Evolutionary conservation across 2,888 invertebrate genomes (phyloP).

Genomic region (Synergus itoensis): DNA sequence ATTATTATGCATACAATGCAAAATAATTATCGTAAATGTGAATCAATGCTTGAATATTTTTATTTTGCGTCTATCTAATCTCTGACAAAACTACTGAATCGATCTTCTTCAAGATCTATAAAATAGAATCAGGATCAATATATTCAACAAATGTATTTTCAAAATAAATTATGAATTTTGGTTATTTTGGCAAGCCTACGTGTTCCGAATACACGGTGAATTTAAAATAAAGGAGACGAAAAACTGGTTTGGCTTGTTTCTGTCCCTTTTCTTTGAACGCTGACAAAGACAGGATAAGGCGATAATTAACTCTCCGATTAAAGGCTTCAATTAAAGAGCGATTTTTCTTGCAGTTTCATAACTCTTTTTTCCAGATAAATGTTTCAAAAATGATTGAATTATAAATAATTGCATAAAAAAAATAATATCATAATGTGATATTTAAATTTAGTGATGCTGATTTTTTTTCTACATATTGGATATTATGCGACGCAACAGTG

Average conservation of each 20-base stretch:
- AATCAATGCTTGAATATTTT: constrained; percentile 55
- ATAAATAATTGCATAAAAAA: neutral
- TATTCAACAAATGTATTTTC: neutral
- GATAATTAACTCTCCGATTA: constrained; percentile 37
- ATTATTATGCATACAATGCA: constrained; percentile 68
- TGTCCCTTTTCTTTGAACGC: constrained; percentile 21
- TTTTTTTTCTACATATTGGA: constrained; percentile 44
- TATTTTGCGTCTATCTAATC: constrained; percentile 12
- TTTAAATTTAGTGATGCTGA: constrained; percentile 34
- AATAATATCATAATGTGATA: too few relatives aligned
- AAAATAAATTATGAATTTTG: neutral
- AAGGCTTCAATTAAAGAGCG: constrained; percentile 28
- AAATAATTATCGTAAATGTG: constrained; percentile 67
- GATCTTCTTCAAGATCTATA: neutral
- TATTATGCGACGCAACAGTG: constrained; percentile 16
- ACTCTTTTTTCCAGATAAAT: neutral
- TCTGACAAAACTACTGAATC: neutral
- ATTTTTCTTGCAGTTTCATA: neutral
- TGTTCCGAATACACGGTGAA: constrained; percentile 7
- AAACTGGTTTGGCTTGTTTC: constrained; percentile 40
- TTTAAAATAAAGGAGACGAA: constrained; percentile 28
- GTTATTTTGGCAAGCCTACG: neutral
- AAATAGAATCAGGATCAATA: neutral
- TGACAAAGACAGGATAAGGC: constrained; percentile 16
- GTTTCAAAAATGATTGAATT: neutral